Evolutionary conservation across 2,888 invertebrate genomes (phyloP).

Genomic region (Netelia virgata): DNA sequence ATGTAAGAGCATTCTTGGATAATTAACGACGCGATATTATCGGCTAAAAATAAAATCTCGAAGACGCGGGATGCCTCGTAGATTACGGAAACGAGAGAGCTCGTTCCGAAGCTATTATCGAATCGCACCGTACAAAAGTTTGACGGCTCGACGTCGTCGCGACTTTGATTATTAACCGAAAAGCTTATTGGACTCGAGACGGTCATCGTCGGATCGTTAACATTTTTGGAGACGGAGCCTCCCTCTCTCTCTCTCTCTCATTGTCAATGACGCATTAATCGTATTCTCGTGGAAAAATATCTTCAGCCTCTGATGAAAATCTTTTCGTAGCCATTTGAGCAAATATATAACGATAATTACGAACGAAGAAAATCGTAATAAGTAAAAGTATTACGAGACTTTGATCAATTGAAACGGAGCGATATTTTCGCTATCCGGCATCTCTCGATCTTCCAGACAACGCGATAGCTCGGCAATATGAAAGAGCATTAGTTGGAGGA

Average conservation of each 20-base stretch:
- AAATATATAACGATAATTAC: too few species aligned
- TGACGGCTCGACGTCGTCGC: conserved; percentile 9
- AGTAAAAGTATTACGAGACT: not conserved
- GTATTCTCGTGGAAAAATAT: conserved; percentile 41
- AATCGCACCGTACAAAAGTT: conserved; percentile 11
- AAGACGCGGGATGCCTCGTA: not conserved
- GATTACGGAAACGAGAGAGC: not conserved
- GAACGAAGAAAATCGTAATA: too few species aligned
- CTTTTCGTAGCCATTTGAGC: not conserved
- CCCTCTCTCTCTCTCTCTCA: not conserved
- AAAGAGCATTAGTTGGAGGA: conserved; percentile 16
- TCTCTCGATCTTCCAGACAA: too few species aligned
- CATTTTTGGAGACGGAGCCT: conserved; percentile 25
- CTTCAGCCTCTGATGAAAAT: not conserved
- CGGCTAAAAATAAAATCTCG: not conserved
- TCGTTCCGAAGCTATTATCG: conserved; percentile 44
- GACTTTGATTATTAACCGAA: conserved; percentile 28
- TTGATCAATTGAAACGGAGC: not conserved
- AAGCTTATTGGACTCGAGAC: conserved; percentile 16
- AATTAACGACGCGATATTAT: conserved; percentile 40
- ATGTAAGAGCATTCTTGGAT: conserved; percentile 16
- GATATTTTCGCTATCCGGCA: not conserved
- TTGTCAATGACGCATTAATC: conserved; percentile 36
- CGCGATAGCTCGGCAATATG: conserved; percentile 1
- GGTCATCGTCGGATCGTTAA: conserved; percentile 29